Conservation (phyloP, 92 coral and sea anemone species). For the Chrysogorgia sp. region DNA sequence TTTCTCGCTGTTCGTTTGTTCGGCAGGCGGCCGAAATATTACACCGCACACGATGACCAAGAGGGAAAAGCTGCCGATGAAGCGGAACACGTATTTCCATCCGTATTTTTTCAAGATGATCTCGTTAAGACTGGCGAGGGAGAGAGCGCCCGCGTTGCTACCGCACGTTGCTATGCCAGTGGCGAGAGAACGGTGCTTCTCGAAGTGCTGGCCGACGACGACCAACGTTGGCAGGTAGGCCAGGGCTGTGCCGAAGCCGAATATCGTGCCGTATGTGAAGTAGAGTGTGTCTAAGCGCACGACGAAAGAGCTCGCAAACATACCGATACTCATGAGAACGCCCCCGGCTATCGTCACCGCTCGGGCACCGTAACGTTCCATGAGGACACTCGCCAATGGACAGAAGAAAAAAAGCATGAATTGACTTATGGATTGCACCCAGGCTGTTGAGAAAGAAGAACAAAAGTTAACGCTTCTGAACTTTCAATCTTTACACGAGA, state of each 20-base stretch:
- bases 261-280: slow-evolving; percentile 80
- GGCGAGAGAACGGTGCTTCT: slow-evolving; percentile 87
- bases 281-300: slow-evolving; percentile 63
- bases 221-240: slow-evolving; percentile 91
- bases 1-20: slow-evolving; percentile 24
- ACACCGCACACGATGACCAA: slow-evolving; percentile 75
- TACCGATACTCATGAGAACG: slow-evolving; percentile 74
- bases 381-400: slow-evolving; percentile 77
- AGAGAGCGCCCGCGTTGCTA: slow-evolving; percentile 89
- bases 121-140: slow-evolving; percentile 85
- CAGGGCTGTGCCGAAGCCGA: slow-evolving; percentile 89
- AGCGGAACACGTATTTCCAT: slow-evolving; percentile 90
- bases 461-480: neutral
- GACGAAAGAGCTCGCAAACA: slow-evolving; percentile 73
- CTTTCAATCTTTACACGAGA: neutral
- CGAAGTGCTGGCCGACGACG: slow-evolving; percentile 87
- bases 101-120: slow-evolving; percentile 69
- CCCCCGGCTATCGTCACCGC: slow-evolving; percentile 80
- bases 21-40: slow-evolving; percentile 74
- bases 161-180: slow-evolving; percentile 96
- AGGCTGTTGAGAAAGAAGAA: slow-evolving; percentile 63
- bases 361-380: slow-evolving; percentile 82
- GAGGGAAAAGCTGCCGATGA: slow-evolving; percentile 75
- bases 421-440: slow-evolving; percentile 98
- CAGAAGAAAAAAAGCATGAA: slow-evolving; percentile 84